These are phyloP conservation scores for Idris sp. DNA, from an alignment of 1,140 invertebrate species.

Conservation along the genomic window DNA sequence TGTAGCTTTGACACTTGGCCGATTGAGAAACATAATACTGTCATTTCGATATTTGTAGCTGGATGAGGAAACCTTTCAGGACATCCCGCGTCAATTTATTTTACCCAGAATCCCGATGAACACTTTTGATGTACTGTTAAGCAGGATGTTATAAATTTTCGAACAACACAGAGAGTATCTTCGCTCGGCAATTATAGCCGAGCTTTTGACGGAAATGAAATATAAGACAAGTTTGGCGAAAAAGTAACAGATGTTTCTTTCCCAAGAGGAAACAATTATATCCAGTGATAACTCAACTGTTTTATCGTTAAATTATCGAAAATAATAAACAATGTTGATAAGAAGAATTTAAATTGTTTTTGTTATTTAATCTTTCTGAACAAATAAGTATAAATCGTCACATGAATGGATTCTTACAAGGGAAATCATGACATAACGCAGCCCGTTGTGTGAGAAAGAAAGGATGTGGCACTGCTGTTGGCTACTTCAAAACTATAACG, in stretches of 20 bases:
- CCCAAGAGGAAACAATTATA: neutral
- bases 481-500: conserved; percentile 42
- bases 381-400: too few relatives aligned
- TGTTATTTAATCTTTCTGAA: too few relatives aligned
- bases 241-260: conserved; percentile 1
- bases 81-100: conserved; percentile 40
- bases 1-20: conserved; percentile 42
- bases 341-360: conserved; percentile 67
- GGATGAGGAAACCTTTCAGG: conserved; percentile 17
- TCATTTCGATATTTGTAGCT: conserved; percentile 35
- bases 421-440: conserved; percentile 29
- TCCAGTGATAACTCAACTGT: too few relatives aligned
- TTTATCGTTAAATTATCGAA: too few relatives aligned
- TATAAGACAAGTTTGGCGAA: neutral
- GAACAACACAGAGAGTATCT: conserved; percentile 34
- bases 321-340: too few relatives aligned
- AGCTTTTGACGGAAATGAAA: conserved; percentile 39
- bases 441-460: conserved; percentile 2
- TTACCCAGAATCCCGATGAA: conserved; percentile 38
- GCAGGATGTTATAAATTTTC: conserved; percentile 52
- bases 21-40: conserved; percentile 53
- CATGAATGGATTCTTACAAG: conserved; percentile 58
- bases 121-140: conserved; percentile 48
- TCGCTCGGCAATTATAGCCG: conserved; percentile 34
- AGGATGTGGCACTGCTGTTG: neutral